Evolutionary conservation across 2,888 invertebrate species (phyloP), one percentile per base, ranked within the genome.

Genomic region (Cheilosia grossa): DNA sequence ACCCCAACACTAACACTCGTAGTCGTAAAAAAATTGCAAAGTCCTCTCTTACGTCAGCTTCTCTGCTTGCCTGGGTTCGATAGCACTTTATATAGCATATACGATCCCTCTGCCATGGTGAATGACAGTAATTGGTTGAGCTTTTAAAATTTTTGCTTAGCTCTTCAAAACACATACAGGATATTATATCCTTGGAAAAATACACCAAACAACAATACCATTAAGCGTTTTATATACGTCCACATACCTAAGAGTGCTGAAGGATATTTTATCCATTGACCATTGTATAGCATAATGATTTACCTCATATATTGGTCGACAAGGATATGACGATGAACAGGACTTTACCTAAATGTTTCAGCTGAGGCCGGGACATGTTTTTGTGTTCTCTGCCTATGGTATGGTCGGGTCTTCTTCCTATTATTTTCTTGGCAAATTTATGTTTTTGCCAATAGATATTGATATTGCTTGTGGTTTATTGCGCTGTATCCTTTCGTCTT

Each of bases 381-480:
- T 21, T 4, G 2, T 49, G 15, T 19, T 30, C 53, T 63, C 1
- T 24, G 44, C 13, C 42, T 67, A 33, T 44, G 27, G 2, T 37
- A 9, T 63, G 49, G 49, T 72, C 10, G 24, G 58, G 30, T 59
- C 40, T 56, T 69, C 59, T 67, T 67, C 37, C 37, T 64, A 74
- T 51, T 64, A 49, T 56, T 69, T 74, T 66, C 66, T 75, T 75
- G 24, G 58, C 40, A 80, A 80, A 85, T 85, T 85, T 85, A 85
- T 85, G 75, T 80, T 69, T 85, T 69, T 85, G 69, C 74, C 83
- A 85, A 85, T 85, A 80, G 83, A 70, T 85, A 80, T 85, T 85
- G 83, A 83, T 83, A 83, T 80, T 73, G 83, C 74, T 83, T 83
- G 83, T 80, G 83, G 80, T 85, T 85, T 85, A 85, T 85, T 85